Percentiles rank a stretch among this genome's conserved stretches.
Conservation (phyloP, 1,140 invertebrate species). For the Chlorops oryzae region DNA sequence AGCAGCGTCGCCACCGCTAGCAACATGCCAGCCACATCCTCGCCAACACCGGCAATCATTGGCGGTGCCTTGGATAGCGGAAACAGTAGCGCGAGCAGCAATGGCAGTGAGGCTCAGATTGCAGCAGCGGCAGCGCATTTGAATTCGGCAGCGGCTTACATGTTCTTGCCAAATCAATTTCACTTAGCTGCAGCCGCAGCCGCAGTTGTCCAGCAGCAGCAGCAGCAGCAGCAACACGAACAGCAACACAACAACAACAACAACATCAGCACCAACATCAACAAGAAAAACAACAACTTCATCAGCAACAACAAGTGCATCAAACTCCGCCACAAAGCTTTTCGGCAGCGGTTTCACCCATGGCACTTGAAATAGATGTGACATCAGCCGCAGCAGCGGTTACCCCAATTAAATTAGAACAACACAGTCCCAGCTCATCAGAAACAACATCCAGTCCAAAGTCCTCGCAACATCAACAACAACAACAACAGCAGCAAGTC, state of each 20-base stretch:
- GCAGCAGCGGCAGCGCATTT: conserved; percentile 11
- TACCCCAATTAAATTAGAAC: neutral
- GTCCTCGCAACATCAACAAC: neutral
- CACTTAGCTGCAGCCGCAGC: conserved; percentile 40
- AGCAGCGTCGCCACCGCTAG: conserved; percentile 10
- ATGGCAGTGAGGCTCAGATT: neutral
- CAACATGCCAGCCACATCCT: conserved; percentile 19
- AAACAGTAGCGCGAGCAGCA: conserved; percentile 1
- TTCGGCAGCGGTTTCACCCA: neutral
- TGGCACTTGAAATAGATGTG: neutral
- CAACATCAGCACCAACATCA: conserved; percentile 20
- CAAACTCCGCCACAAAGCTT: conserved; percentile 7
- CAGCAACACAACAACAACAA: conserved; percentile 17
- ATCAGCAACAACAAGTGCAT: conserved; percentile 21
- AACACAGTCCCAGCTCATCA: too few species aligned
- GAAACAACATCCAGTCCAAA: too few species aligned
- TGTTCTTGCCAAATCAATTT: conserved; percentile 46
- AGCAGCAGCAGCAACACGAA: conserved; percentile 4
- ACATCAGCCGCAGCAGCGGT: neutral
- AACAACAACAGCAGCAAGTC: neutral
- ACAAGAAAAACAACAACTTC: conserved; percentile 10
- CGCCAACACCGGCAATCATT: conserved; percentile 17
- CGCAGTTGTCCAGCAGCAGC: conserved; percentile 21
- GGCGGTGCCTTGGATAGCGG: neutral
- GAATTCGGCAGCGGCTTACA: conserved; percentile 24